Percentiles rank a stretch among this genome's conserved stretches.
phyloP scores from a whole-genome alignment of 2,888 invertebrate species.

The Philonicus albiceps region DNA sequence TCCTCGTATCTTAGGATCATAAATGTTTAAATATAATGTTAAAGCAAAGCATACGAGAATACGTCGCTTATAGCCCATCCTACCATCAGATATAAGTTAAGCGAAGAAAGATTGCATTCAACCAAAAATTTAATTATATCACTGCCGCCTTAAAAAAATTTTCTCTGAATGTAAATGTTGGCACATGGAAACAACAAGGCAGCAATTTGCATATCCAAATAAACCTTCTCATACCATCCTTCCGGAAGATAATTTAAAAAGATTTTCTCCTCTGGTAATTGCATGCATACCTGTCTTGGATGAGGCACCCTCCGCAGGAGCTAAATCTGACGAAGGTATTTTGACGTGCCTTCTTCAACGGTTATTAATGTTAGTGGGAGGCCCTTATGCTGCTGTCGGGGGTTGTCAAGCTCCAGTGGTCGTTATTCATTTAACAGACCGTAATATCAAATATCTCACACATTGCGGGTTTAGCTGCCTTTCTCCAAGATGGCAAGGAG shows the following conservation, averaged over 20 bases:
- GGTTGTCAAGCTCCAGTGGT: conserved; percentile 17
- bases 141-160: neutral
- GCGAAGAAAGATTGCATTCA: neutral
- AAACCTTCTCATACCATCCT: neutral
- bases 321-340: conserved; percentile 26
- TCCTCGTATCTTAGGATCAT: neutral
- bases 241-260: neutral
- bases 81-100: neutral
- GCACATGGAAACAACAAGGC: neutral
- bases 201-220: neutral
- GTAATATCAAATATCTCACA: conserved; percentile 15
- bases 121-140: neutral
- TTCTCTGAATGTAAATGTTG: neutral
- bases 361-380: conserved; percentile 23
- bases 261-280: neutral
- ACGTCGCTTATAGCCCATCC: neutral
- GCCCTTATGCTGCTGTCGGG: conserved; percentile 15
- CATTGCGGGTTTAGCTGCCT: neutral
- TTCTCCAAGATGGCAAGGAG: neutral
- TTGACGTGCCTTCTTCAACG: conserved; percentile 25
- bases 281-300: neutral
- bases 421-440: conserved; percentile 17
- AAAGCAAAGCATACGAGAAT: neutral
- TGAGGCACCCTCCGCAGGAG: neutral
- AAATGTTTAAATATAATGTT: neutral